Evolutionary conservation across 2,888 invertebrate species (phyloP), one percentile per base, ranked within the genome.

Genomic region (Limnephilus rhombicus): DNA sequence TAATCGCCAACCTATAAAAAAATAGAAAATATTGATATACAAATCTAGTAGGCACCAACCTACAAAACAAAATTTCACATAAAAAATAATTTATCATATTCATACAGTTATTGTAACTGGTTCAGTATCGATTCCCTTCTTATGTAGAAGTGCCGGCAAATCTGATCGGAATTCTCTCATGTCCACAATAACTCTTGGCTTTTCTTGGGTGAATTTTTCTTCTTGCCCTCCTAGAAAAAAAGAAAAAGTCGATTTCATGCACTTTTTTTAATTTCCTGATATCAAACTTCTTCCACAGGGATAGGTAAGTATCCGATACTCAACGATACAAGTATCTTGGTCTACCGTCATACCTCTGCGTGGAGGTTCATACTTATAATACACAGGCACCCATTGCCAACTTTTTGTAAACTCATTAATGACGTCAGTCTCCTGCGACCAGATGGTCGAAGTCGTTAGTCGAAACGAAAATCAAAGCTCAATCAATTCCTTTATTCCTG

Each of bases 91-190:
- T 68, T 3, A 53, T 53, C 3, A 5, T 53, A 4, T 68, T 94
- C 94, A 94, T 95, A 97, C 98, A 94, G 97, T 97, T 86, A 99
- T 96, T n/a, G 98, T 98, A 1, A 98, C 96, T 0, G 99, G 99
- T 94, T 99, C 97, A 90, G 99, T 98, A 94, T 98, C 98, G 92
- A 99, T 98, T 12, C 99, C 99, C 91, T 98, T 97, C 94, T 98
- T 98, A 95, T 99, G 99, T 92, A 99, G 97, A 88, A 99, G 96
- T 3, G 99, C 98, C 0, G 99, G 99, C 89, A 99, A 96, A 95
- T 99, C 99, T 91, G 99, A 99, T 81, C 99, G 97, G 95, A 99
- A 99, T 96, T 99, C 99, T 94, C 99, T 97, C 98, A 99, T 99
- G 95, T 99, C 99, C 24, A 99, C 99, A 94, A 99, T 97, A 45